These are phyloP conservation scores for Nerophis ophidion DNA, from an alignment of 2,113 vertebrate species.

Conservation along the genomic window DNA sequence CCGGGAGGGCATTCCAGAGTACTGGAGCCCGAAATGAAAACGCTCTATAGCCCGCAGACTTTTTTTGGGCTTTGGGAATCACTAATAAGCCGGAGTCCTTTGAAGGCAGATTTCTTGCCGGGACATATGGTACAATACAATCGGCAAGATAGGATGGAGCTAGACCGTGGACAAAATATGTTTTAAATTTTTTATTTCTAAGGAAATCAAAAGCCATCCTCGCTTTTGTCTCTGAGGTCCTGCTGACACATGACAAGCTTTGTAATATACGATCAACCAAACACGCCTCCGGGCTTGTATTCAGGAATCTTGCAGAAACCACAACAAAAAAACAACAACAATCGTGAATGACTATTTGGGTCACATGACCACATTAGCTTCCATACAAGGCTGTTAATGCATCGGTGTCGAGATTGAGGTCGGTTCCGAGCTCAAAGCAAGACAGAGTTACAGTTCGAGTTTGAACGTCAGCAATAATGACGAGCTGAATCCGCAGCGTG, in stretches of 20 bases:
- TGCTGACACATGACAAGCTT: slow-evolving; percentile 31
- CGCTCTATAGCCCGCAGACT: too few species aligned
- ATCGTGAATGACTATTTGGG: slow-evolving; percentile 27
- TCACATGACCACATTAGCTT: slow-evolving; percentile 23
- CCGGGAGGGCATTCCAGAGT: too few species aligned
- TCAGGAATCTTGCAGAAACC: slow-evolving; percentile 32
- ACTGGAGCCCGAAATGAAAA: too few species aligned
- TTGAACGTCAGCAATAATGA: slow-evolving; percentile 26
- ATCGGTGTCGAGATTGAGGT: slow-evolving; percentile 19
- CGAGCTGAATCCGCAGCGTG: slow-evolving; percentile 23
- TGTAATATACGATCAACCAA: slow-evolving; percentile 35
- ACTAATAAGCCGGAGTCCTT: too few species aligned
- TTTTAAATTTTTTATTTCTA: neutral
- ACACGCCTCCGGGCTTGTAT: slow-evolving; percentile 21
- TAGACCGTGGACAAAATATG: neutral
- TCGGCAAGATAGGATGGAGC: too few species aligned
- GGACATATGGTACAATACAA: too few species aligned
- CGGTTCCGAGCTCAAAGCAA: slow-evolving; percentile 6
- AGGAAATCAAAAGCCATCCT: slow-evolving; percentile 19
- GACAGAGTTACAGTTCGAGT: slow-evolving; percentile 22
- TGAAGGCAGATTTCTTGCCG: too few species aligned
- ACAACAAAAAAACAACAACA: slow-evolving; percentile 19
- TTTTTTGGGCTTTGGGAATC: too few species aligned
- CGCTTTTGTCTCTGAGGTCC: slow-evolving; percentile 33
- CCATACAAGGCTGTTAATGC: slow-evolving; percentile 27